Percentiles rank a stretch among this genome's conserved stretches.
Evolutionary conservation across 1,140 invertebrate genomes (phyloP).

Genomic region (Octopus bimaculoides): DNA sequence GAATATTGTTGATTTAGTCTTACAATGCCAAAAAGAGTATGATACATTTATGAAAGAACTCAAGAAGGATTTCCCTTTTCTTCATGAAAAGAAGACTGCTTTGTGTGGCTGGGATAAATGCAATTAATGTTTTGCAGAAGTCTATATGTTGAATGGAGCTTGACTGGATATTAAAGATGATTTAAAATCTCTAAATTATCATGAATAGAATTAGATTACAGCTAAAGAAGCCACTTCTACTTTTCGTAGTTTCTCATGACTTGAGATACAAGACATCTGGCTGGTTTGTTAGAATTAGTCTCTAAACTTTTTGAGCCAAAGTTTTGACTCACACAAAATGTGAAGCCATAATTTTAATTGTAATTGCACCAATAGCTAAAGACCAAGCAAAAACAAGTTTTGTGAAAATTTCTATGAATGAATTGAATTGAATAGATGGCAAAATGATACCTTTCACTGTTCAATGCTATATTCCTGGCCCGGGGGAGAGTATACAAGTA

Average conservation of each 20-base stretch:
- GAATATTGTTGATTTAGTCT: neutral
- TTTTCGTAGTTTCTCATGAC: neutral
- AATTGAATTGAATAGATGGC: neutral
- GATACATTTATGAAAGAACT: neutral
- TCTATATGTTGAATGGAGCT: neutral
- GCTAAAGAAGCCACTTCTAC: constrained; percentile 1
- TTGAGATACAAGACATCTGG: neutral
- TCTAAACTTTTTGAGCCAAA: neutral
- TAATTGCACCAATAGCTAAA: neutral
- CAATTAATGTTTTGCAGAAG: neutral
- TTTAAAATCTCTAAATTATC: neutral
- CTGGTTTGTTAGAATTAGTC: neutral
- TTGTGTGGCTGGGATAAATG: neutral
- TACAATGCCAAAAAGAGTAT: neutral
- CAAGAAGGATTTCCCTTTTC: constrained; percentile 4
- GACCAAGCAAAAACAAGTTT: neutral
- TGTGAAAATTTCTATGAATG: neutral
- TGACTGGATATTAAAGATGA: neutral
- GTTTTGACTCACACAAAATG: constrained; percentile 1
- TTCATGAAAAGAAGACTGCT: neutral
- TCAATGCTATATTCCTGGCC: constrained; percentile 1
- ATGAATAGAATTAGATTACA: neutral
- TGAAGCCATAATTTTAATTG: constrained; percentile 1
- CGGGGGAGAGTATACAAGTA: neutral
- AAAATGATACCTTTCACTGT: constrained; percentile 2